Evolutionary conservation across 2,888 invertebrate genomes (phyloP).

Genomic region (Eupsilia transversa): DNA sequence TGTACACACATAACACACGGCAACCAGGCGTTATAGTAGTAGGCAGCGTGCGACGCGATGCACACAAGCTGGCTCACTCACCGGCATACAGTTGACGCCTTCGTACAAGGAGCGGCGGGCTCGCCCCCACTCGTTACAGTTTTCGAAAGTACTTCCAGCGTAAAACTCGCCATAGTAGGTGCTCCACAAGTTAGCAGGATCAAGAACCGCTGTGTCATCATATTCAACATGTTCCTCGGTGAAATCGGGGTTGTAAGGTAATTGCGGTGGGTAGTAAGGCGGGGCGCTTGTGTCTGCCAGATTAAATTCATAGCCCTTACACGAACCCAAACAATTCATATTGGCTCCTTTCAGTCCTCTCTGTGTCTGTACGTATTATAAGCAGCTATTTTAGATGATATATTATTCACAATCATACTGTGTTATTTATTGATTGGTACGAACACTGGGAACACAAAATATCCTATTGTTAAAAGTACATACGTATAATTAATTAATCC

Average conservation of each 20-base stretch:
- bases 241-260: slow-evolving; percentile 86
- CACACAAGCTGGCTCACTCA: slow-evolving; percentile 84
- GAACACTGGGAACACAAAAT: neutral
- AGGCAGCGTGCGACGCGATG: slow-evolving; percentile 76
- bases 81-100: slow-evolving; percentile 87
- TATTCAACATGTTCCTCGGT: slow-evolving; percentile 73
- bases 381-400: slow-evolving; percentile 31
- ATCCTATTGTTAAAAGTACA: neutral
- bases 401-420: slow-evolving; percentile 26
- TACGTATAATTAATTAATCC: neutral
- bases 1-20: slow-evolving; percentile 69
- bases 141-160: slow-evolving; percentile 71
- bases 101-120: slow-evolving; percentile 85
- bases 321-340: slow-evolving; percentile 85
- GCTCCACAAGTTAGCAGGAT: slow-evolving; percentile 69
- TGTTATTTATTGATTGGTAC: slow-evolving; percentile 13
- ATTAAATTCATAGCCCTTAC: slow-evolving; percentile 75
- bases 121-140: slow-evolving; percentile 79
- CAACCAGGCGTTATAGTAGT: slow-evolving; percentile 73
- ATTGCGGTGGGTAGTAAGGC: slow-evolving; percentile 81
- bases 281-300: slow-evolving; percentile 78
- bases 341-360: slow-evolving; percentile 62
- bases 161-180: slow-evolving; percentile 72
- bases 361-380: slow-evolving; percentile 50
- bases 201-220: slow-evolving; percentile 62